Base-by-base conservation (phyloP, 2,113 vertebrate species). In the Aldabrachelys gigantea region DNA sequence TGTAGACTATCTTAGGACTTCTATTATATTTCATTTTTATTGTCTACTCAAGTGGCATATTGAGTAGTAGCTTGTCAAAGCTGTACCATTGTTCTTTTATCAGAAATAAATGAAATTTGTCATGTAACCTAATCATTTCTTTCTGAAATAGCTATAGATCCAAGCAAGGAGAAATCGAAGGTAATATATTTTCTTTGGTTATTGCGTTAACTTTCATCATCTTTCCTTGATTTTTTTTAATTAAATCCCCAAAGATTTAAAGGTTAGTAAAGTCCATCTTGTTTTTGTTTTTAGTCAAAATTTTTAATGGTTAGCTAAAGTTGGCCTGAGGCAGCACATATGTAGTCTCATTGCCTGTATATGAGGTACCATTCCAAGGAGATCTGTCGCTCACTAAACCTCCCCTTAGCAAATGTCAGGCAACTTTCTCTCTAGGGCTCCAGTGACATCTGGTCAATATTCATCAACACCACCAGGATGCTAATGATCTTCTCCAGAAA, bases 31-130 rank as follows among this genome's bases (percentile, higher is more conserved):
- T 98, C 81, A 95, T 94, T 97, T 98, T 97, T 97, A 97, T 97
- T 97, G 90, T 89, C 91, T 96, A 84, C 94, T 97, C 62, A 88
- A 89, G 96, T 96, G 95, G 85, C 76, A 93, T 94, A 93, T 93
- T 97, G 96, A 96, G 95, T 78, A 97, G 94, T 79, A 93, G 89
- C 35, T 93, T 96, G 95, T 97, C 94, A 96, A 94, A 97, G 97
- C 85, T 89, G 93, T 95, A 92, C 82, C 85, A 69, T 88, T 97
- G 62, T 96, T 97, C 90, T 97, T 97, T 93, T 97, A 96, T 94
- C 94, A 84, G 85, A 89, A 97, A 96, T 88, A 98, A 97, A 97
- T 97, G 85, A 96, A 96, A 93, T 97, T 95, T 98, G 97, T 95
- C 92, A 95, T 94, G 92, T 90, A 97, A 94, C 57, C 44, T 13